Evolutionary conservation across 2,113 vertebrate genomes (phyloP), one percentile per base, ranked within the genome.

Genomic region (Anolis sagrei): DNA sequence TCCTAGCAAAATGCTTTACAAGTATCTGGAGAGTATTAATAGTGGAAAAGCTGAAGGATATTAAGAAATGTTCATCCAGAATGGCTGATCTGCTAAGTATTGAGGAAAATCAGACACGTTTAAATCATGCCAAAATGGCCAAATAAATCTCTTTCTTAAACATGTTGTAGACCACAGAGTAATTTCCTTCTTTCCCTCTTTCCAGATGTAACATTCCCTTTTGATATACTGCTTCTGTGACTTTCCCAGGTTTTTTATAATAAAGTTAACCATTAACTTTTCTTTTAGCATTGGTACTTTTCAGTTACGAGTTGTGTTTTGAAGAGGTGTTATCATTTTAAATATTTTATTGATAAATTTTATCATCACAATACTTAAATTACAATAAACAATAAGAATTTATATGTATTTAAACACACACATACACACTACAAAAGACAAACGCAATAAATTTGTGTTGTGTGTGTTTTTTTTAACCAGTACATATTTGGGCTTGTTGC

Each of bases 1-100:
- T 21, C 14, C 72, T 48, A 64, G 36, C 39, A 76, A 84, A 66
- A 76, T 76, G 27, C 16, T 76, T 64, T 84, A 66, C n/a, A 68
- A 66, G 73, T 58, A 49, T 68, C 73, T 76, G 39, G 58, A 66
- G 54, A 68, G 19, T 70, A 85, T 73, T 79, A 70, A 85, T 29
- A 62, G 32, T 48, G 27, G 49, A 36, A 70, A 44, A 36, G 11
- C 7, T 5, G 58, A 79, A 85, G 49, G 8, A 78, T 48, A 62
- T 48, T 85, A 44, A 39, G 76, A 69, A 72, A n/a, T 68, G 29
- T 79, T 19, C 51, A 79, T 23, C 21, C 27, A 9, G 3, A 44
- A 72, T 61, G 39, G 5, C 16, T 61, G 19, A 69, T 14, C 25
- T 85, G 27, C 36, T 27, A 79, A 44, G 49, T 73, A 62, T 48